A percentile compares a stretch with the other conserved stretches of the same genome.
phyloP scores from a whole-genome alignment of 2,888 invertebrate genomes.

The Polyploca ridens region DNA sequence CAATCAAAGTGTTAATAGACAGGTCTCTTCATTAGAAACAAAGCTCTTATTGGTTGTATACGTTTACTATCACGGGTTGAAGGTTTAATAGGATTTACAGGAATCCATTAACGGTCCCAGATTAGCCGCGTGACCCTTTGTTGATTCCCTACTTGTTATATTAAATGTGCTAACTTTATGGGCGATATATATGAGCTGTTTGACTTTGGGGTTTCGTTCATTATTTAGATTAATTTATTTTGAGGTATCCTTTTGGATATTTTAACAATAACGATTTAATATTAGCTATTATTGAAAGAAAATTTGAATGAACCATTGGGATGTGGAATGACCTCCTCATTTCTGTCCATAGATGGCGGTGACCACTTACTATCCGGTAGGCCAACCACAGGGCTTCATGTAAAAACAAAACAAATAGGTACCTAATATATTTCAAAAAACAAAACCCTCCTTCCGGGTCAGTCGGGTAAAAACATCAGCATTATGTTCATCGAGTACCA shows the following conservation, averaged over 20 bases:
- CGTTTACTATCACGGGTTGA: constrained; percentile 33
- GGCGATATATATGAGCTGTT: neutral
- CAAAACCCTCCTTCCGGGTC: too few species aligned
- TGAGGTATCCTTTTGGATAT: neutral
- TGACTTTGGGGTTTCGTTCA: neutral
- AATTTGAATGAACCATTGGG: too few species aligned
- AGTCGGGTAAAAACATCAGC: too few species aligned
- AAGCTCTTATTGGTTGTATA: constrained; percentile 22
- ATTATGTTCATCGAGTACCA: too few species aligned
- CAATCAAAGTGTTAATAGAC: constrained; percentile 9
- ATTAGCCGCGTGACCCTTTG: constrained; percentile 41
- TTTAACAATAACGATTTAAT: neutral
- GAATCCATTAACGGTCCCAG: constrained; percentile 55
- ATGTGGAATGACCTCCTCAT: too few species aligned
- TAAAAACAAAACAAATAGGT: too few species aligned
- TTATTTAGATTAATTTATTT: neutral
- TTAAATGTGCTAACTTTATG: constrained; percentile 11
- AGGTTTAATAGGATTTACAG: constrained; percentile 51
- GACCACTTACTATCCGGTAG: too few species aligned
- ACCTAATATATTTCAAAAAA: too few species aligned
- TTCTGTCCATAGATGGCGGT: too few species aligned
- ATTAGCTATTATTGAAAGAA: too few species aligned
- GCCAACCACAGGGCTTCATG: too few species aligned
- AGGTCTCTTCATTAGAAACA: constrained; percentile 20
- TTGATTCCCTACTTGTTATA: constrained; percentile 35